phyloP scores from a whole-genome alignment of 1,140 invertebrate genomes.

The Agrilus planipennis region DNA sequence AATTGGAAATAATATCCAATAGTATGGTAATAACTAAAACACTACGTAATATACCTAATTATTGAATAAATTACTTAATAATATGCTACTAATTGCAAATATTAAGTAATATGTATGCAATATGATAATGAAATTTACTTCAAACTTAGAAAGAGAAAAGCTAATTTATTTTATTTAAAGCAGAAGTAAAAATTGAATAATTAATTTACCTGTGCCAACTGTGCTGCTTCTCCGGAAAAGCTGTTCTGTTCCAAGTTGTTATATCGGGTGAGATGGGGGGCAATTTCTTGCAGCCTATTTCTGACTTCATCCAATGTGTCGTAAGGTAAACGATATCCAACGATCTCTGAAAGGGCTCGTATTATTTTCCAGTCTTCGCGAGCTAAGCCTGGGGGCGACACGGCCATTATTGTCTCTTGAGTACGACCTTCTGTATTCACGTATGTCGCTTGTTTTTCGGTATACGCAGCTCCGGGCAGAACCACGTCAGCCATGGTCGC shows the following conservation, averaged over 20 bases:
- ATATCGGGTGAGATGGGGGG: slow-evolving; percentile 79
- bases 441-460: slow-evolving; percentile 93
- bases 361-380: slow-evolving; percentile 99
- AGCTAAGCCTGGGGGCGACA: slow-evolving; percentile 88
- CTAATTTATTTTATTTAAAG: neutral
- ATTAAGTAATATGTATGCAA: no score
- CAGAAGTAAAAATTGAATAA: slow-evolving; percentile 4
- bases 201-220: slow-evolving; percentile 26
- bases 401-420: slow-evolving; percentile 83
- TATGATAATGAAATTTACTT: no score
- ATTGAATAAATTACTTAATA: no score
- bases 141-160: no score
- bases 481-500: slow-evolving; percentile 88
- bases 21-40: no score
- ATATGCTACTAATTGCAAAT: no score
- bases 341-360: slow-evolving; percentile 58
- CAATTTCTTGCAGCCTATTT: slow-evolving; percentile 66
- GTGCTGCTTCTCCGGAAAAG: slow-evolving; percentile 61
- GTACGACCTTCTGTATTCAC: slow-evolving; percentile 95
- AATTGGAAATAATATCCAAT: no score
- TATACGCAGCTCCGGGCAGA: slow-evolving; percentile 94
- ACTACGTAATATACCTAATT: no score
- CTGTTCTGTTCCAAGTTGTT: slow-evolving; percentile 74
- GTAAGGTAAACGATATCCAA: slow-evolving; percentile 75
- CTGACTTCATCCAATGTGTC: slow-evolving; percentile 80